Conservation (phyloP, 2,113 vertebrate genomes). For the Odobenus rosmarus region DNA sequence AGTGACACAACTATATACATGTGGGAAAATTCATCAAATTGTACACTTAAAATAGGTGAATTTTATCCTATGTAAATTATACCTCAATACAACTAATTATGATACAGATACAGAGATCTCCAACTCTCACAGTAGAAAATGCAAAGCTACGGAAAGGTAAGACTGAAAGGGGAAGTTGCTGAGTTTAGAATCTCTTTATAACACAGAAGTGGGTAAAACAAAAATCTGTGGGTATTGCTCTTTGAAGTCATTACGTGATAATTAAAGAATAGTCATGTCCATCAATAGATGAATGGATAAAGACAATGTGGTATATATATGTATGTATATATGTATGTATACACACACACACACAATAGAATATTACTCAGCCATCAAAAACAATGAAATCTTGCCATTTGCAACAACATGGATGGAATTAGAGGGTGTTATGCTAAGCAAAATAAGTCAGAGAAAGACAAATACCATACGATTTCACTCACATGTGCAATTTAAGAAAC, state of each 20-base stretch:
- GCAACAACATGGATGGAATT: too few relatives aligned
- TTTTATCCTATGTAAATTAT: neutral
- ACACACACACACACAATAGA: neutral
- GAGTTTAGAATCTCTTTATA: neutral
- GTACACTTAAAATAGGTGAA: neutral
- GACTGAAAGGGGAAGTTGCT: neutral
- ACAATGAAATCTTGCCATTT: too few relatives aligned
- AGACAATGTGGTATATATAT: neutral
- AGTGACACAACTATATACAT: neutral
- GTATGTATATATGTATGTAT: too few relatives aligned
- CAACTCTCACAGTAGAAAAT: neutral
- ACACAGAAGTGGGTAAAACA: neutral
- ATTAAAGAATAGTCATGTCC: slow-evolving; percentile 27
- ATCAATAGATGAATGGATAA: neutral
- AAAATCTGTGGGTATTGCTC: neutral
- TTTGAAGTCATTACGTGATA: neutral
- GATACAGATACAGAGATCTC: neutral
- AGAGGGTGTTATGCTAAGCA: too few relatives aligned
- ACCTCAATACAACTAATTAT: neutral
- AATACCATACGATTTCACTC: neutral
- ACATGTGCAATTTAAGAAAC: neutral
- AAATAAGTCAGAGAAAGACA: neutral
- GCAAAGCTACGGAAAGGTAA: neutral
- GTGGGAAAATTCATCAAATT: slow-evolving; percentile 19
- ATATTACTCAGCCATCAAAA: neutral